Percentiles rank a stretch among this genome's conserved stretches.
These are phyloP conservation scores for Nymphalis polychloros DNA, from an alignment of 2,888 invertebrate species.

Conservation along the genomic window DNA sequence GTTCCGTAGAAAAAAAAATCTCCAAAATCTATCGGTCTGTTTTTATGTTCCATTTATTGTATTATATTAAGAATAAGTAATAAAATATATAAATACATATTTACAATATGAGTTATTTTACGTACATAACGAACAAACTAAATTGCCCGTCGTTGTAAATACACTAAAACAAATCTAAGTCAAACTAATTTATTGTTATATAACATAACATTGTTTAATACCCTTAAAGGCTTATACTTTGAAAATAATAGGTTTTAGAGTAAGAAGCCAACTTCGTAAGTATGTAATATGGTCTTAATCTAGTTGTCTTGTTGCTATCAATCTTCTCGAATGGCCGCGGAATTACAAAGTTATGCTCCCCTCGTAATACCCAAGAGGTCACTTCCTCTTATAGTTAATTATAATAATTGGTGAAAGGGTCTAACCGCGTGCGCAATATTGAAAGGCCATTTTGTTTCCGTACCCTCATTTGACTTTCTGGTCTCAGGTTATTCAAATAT, in stretches of 20 bases:
- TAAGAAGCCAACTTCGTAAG: conserved; percentile 55
- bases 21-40: no score
- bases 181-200: not conserved
- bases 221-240: conserved; percentile 18
- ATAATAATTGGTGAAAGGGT: conserved; percentile 75
- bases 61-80: no score
- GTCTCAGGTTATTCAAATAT: conserved; percentile 37
- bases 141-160: no score
- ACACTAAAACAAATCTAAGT: not conserved
- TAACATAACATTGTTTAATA: conserved; percentile 5
- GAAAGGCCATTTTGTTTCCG: conserved; percentile 55
- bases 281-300: conserved; percentile 64
- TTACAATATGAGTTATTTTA: no score
- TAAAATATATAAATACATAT: no score
- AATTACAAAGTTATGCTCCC: conserved; percentile 68
- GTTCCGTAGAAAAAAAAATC: no score
- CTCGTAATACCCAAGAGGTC: conserved; percentile 69
- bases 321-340: conserved; percentile 71
- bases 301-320: conserved; percentile 75
- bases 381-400: conserved; percentile 79
- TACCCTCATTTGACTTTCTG: conserved; percentile 42
- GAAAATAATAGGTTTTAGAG: conserved; percentile 31
- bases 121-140: no score
- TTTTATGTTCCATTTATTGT: no score
- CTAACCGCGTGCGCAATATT: conserved; percentile 56